A percentile compares a stretch with the other conserved stretches of the same genome.
Evolutionary conservation across 2,113 vertebrate species (phyloP).

Genomic region (Nyctibius bracteatus): DNA sequence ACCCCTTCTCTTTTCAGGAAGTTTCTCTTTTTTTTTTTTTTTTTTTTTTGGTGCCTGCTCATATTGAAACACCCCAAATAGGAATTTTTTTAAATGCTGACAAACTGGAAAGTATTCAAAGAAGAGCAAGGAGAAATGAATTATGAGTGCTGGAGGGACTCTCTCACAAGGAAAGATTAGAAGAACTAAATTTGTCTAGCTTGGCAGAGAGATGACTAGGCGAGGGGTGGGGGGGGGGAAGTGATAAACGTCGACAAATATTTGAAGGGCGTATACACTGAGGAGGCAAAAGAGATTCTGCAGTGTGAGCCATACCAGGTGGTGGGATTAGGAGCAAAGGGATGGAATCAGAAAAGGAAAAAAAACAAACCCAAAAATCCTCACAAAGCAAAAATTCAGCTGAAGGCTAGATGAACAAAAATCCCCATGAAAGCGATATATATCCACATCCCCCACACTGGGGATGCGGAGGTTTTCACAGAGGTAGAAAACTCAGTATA

Average conservation of each 20-base stretch:
- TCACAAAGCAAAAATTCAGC: not conserved
- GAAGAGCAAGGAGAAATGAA: slow-evolving; percentile 50
- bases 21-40: not conserved
- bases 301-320: slow-evolving; percentile 45
- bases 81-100: not conserved
- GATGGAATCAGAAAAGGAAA: not conserved
- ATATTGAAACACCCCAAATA: not conserved
- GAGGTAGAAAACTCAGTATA: not conserved
- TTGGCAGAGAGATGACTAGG: slow-evolving; percentile 63
- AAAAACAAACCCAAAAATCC: not conserved
- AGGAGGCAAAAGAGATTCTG: slow-evolving; percentile 12
- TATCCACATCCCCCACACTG: not conserved
- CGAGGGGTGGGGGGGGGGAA: not conserved
- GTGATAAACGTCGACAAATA: slow-evolving; percentile 61
- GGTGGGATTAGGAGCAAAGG: slow-evolving; percentile 44
- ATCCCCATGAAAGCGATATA: not conserved
- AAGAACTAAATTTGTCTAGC: slow-evolving; percentile 54
- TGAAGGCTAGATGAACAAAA: not conserved
- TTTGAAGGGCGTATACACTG: slow-evolving; percentile 40
- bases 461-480: not conserved
- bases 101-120: slow-evolving; percentile 25
- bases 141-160: slow-evolving; percentile 36
- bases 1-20: not conserved
- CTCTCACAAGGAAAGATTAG: slow-evolving; percentile 51
- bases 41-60: not conserved